Evolutionary conservation across 2,797 vertebrate species (phyloP).

Genomic region (Gastrophryne carolinensis): DNA sequence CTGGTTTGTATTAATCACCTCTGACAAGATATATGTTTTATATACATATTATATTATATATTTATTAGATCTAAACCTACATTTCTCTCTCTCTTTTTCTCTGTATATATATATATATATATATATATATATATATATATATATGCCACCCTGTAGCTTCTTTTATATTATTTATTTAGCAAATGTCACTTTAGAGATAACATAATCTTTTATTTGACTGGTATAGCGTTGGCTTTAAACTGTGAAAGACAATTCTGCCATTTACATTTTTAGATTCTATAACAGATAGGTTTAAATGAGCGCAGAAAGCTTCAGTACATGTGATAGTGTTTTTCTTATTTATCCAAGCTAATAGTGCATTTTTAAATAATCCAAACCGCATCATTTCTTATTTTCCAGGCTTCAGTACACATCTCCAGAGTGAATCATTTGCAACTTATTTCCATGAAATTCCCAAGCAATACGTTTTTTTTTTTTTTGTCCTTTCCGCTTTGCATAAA

Average conservation of each 20-base stretch:
- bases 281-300: background rate
- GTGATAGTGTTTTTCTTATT: constrained; percentile 71
- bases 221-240: background rate
- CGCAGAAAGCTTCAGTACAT: no score
- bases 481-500: constrained; percentile 94
- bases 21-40: no score
- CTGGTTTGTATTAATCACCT: no score
- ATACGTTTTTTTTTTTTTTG: constrained; percentile 76
- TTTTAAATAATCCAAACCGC: constrained; percentile 95
- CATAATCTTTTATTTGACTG: background rate
- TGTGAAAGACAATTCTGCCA: background rate
- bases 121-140: no score
- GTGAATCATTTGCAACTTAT: constrained; percentile 96
- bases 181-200: background rate
- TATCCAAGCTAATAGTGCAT: constrained; percentile 77
- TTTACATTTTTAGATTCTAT: background rate
- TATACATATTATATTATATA: no score
- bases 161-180: background rate
- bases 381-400: constrained; percentile 92
- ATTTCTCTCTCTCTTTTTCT: no score
- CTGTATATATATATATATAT: no score
- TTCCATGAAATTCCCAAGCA: constrained; percentile 98
- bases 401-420: constrained; percentile 86
- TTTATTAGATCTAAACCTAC: no score
- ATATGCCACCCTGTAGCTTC: no score